Evolutionary conservation across 1,140 invertebrate genomes (phyloP), one percentile per base, ranked within the genome.

Genomic region (Trachymyrmex septentrionalis): DNA sequence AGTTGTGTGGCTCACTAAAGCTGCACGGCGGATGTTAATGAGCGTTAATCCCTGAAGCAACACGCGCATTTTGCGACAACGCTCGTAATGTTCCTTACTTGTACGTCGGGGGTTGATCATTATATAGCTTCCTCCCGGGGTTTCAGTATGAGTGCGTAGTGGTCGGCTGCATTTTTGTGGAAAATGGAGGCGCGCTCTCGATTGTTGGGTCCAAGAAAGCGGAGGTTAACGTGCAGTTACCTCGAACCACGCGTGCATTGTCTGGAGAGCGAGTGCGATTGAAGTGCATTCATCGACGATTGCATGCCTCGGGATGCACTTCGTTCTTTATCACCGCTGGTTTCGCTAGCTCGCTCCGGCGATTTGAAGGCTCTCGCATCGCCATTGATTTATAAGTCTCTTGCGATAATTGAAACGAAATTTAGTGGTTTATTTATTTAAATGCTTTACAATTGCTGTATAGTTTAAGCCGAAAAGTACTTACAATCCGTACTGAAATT

Each of bases 21-120:
- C 50, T 72, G 72, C 63, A 76, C 64, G 30, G 67, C 61, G 71
- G 82, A 88, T 89, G 88, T 90, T 90, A 89, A 89, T 86, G 87
- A 89, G 27, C 87, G 84, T 89, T 89, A 90, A 90, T 82, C 71
- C 27, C n/a, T 30, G 38, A 63, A 81, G 44, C 38, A 82, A 72
- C 80, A 71, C 84, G 84, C 67, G 87, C 67, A 53, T 12, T n/a
- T 53, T 2, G 57, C 76, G 48, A 71, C 50, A 75, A 69, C 9
- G 34, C 19, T 24, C 38, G 53, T 55, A 21, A 82, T 38, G 67
- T 44, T 48, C 73, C 48, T 38, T 69, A 80, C 67, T 66, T 34
- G 77, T 27, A 50, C 64, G 66, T 59, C 48, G 55, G 30, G 19
- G 53, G 64, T 66, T 27, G 72, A 88, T 89, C 84, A 88, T 88